These are phyloP conservation scores for Sceloporus undulatus DNA, from an alignment of 2,113 vertebrate genomes.

Conservation along the genomic window DNA sequence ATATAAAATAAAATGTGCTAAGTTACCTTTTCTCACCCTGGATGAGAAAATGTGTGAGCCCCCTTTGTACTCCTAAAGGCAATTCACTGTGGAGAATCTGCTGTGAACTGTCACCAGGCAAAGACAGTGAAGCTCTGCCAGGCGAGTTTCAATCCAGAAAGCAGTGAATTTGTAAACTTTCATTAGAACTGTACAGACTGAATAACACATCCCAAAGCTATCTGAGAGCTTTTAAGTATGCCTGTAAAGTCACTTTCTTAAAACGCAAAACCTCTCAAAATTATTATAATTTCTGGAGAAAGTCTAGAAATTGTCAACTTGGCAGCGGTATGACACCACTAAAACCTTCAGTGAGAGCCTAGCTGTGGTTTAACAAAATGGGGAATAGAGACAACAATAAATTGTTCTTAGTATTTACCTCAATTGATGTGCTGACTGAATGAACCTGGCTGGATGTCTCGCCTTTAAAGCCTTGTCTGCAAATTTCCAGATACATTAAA, in stretches of 20 bases:
- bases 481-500: not conserved
- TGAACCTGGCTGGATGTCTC: not conserved
- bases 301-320: not conserved
- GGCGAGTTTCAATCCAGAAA: not conserved
- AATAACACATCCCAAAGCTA: not conserved
- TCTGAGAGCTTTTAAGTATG: not conserved
- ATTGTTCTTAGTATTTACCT: not conserved
- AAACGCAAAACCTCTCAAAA: not conserved
- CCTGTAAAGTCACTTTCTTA: not conserved
- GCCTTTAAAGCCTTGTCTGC: not conserved
- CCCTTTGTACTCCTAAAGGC: not conserved
- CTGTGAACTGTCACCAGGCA: not conserved
- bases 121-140: not conserved
- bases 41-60: too few relatives aligned
- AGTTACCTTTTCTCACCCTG: too few relatives aligned
- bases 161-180: not conserved
- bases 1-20: too few relatives aligned
- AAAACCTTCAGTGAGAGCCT: not conserved
- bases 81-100: not conserved
- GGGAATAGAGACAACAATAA: not conserved
- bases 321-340: not conserved
- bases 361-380: not conserved
- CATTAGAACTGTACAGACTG: not conserved
- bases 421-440: not conserved
- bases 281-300: not conserved